Conservation (phyloP, 2,797 vertebrate genomes). For the Sebastes vulpes region DNA sequence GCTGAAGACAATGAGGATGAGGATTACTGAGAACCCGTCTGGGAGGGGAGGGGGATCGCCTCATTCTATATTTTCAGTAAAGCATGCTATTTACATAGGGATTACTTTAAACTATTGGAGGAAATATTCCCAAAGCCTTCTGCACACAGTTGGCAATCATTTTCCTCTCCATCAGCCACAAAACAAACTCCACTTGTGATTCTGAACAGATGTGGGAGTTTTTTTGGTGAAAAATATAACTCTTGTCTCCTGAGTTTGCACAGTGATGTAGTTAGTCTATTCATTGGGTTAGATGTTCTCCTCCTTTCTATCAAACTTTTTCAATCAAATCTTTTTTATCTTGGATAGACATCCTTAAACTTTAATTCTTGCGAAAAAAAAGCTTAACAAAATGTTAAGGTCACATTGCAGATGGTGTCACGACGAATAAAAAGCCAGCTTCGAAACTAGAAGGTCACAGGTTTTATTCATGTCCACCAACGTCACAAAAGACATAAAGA, state of each 20-base stretch:
- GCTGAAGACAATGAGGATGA: slow-evolving; percentile 82
- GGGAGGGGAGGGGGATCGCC: slow-evolving; percentile 43
- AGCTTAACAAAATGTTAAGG: neutral
- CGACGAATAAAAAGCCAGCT: neutral
- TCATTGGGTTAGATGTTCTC: neutral
- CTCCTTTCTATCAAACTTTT: slow-evolving; percentile 2
- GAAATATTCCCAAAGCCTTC: slow-evolving; percentile 79
- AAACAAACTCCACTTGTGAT: slow-evolving; percentile 61
- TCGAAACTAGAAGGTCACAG: neutral
- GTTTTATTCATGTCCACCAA: neutral
- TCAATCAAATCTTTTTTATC: slow-evolving; percentile 21
- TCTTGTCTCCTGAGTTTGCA: slow-evolving; percentile 21
- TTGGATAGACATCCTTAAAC: neutral
- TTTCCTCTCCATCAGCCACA: slow-evolving; percentile 68
- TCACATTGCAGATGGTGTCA: neutral
- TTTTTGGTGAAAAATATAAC: slow-evolving; percentile 12
- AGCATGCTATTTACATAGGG: slow-evolving; percentile 83
- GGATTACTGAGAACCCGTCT: slow-evolving; percentile 75
- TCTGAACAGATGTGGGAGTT: slow-evolving; percentile 55
- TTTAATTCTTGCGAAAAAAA: neutral
- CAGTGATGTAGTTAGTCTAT: slow-evolving; percentile 19
- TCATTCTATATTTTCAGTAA: slow-evolving; percentile 84
- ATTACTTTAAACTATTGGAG: slow-evolving; percentile 83
- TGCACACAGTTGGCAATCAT: slow-evolving; percentile 73
- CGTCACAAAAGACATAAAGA: neutral